Evolutionary conservation across 2,888 invertebrate genomes (phyloP).

Genomic region (Ptilodon capucinus): DNA sequence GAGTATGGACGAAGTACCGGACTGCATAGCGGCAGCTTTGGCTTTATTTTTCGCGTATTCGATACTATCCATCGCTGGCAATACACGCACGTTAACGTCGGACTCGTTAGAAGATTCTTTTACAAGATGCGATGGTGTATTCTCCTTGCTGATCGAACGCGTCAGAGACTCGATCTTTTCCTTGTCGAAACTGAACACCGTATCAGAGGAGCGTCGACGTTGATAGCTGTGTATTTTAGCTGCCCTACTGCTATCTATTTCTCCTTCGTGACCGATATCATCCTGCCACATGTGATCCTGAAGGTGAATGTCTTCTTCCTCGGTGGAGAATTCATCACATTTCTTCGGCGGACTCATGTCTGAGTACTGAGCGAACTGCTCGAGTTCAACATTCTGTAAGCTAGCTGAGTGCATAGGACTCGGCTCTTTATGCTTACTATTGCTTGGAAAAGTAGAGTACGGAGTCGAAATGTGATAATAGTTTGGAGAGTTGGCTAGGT

Average conservation of each 20-base stretch:
- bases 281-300: constrained; percentile 83
- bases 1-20: constrained; percentile 79
- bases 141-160: constrained; percentile 76
- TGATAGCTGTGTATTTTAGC: constrained; percentile 79
- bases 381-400: constrained; percentile 87
- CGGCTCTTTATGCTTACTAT: constrained; percentile 79
- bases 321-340: constrained; percentile 74
- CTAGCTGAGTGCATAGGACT: constrained; percentile 86
- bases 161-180: constrained; percentile 88
- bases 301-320: constrained; percentile 78
- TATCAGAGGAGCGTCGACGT: constrained; percentile 87
- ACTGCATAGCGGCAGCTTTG: constrained; percentile 46
- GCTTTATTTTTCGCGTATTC: constrained; percentile 82
- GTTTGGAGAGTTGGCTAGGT: constrained; percentile 70
- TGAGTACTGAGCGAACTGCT: constrained; percentile 78
- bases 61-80: constrained; percentile 80
- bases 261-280: constrained; percentile 78
- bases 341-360: constrained; percentile 64
- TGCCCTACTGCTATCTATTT: constrained; percentile 71
- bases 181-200: constrained; percentile 89
- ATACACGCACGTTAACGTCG: constrained; percentile 72
- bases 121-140: constrained; percentile 60
- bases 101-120: constrained; percentile 80
- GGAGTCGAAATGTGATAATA: constrained; percentile 83
- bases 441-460: constrained; percentile 84